These are phyloP conservation scores for Taenioides sp. DNA, from an alignment of 2,797 vertebrate genomes.

Conservation along the genomic window DNA sequence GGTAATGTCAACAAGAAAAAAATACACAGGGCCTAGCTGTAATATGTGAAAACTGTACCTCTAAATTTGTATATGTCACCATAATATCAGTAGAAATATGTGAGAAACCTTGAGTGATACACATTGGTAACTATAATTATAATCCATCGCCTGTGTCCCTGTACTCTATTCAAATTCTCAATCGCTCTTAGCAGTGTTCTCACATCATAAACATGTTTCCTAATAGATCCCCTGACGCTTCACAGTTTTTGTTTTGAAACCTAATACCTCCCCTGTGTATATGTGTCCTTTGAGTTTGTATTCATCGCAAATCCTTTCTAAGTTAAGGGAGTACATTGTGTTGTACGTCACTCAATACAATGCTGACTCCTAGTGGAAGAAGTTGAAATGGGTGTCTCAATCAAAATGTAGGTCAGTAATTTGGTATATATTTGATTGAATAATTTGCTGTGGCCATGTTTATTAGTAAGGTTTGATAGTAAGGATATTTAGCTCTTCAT, in stretches of 20 bases:
- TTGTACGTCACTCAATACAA: slow-evolving; percentile 13
- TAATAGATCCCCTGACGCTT: slow-evolving; percentile 56
- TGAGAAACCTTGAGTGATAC: not conserved
- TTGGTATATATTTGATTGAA: not conserved
- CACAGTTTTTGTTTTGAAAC: slow-evolving; percentile 45
- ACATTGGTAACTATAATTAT: slow-evolving; percentile 19
- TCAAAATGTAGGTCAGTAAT: not conserved
- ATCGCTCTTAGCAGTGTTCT: slow-evolving; percentile 47
- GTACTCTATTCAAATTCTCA: slow-evolving; percentile 7
- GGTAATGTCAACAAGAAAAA: not conserved
- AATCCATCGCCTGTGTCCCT: slow-evolving; percentile 8
- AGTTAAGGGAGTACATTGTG: not conserved
- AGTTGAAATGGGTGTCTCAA: not conserved
- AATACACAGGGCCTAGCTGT: not conserved
- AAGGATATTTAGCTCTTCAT: too few species aligned
- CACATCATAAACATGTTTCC: slow-evolving; percentile 40
- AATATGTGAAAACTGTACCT: not conserved
- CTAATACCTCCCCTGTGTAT: slow-evolving; percentile 42
- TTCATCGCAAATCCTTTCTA: not conserved
- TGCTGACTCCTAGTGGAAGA: slow-evolving; percentile 52
- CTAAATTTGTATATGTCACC: not conserved
- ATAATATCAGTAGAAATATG: not conserved
- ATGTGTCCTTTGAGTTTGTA: slow-evolving; percentile 10
- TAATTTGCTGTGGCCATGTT: too few species aligned
- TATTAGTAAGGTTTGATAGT: too few species aligned